Percentiles rank a stretch among this genome's conserved stretches.
Evolutionary conservation across 2,797 vertebrate species (phyloP).

Genomic region (Microctenopoma lineatum): DNA sequence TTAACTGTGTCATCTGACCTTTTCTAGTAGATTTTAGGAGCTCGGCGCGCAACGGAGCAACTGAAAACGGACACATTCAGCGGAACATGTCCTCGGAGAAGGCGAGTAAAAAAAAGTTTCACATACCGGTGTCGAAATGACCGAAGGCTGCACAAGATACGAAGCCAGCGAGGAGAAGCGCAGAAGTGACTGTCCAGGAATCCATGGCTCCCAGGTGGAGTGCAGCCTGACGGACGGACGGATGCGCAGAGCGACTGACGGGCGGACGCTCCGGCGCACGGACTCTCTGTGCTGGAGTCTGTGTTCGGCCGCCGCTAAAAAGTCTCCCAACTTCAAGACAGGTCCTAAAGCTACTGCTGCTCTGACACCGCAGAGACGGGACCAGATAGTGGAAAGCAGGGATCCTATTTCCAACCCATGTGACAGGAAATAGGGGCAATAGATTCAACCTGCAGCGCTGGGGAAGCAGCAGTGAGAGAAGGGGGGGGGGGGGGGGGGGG

Average conservation of each 20-base stretch:
- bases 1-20: neutral
- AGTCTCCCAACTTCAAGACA: conserved; percentile 76
- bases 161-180: conserved; percentile 72
- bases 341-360: conserved; percentile 58
- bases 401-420: conserved; percentile 90
- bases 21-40: neutral
- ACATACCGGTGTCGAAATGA: conserved; percentile 83
- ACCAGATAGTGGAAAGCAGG: conserved; percentile 79
- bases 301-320: conserved; percentile 53
- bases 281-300: conserved; percentile 43
- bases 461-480: conserved; percentile 36
- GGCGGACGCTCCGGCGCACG: conserved; percentile 14
- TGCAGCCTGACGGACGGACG: conserved; percentile 63
- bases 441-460: conserved; percentile 83
- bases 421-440: conserved; percentile 89
- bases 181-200: conserved; percentile 68
- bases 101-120: conserved; percentile 31
- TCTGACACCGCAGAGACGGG: conserved; percentile 67
- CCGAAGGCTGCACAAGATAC: conserved; percentile 71
- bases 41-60: conserved; percentile 37
- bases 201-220: conserved; percentile 82
- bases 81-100: neutral
- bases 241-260: conserved; percentile 56
- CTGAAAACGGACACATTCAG: neutral
- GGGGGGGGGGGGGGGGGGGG: conserved; percentile 10